Evolutionary conservation across 2,888 invertebrate genomes (phyloP).

Genomic region (Mystacides longicornis): DNA sequence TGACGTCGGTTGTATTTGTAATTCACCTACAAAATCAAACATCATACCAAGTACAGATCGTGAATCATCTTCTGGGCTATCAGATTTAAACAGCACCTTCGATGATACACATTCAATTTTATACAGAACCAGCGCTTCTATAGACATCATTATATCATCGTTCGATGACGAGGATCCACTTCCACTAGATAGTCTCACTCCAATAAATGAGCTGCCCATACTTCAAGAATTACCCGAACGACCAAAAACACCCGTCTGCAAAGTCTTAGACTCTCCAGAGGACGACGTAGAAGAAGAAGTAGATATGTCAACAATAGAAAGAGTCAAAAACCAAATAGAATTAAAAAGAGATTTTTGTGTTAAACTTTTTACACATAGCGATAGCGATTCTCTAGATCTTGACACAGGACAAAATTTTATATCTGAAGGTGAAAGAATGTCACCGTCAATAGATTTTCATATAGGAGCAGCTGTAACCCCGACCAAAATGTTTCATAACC

Average conservation of each 20-base stretch:
- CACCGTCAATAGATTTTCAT: conserved; percentile 36
- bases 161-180: conserved; percentile 20
- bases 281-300: conserved; percentile 28
- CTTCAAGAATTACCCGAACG: conserved; percentile 26
- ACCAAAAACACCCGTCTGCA: conserved; percentile 42
- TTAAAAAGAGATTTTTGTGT: neutral
- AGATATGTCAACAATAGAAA: neutral
- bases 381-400: neutral
- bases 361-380: neutral
- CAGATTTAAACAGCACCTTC: neutral
- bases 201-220: conserved; percentile 7
- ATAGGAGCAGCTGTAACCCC: conserved; percentile 48
- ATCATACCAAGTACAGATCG: neutral
- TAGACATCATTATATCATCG: conserved; percentile 24
- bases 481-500: conserved; percentile 37
- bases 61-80: neutral
- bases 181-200: conserved; percentile 4
- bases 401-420: neutral
- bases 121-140: conserved; percentile 10
- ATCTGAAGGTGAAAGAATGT: conserved; percentile 8
- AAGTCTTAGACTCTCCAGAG: conserved; percentile 40
- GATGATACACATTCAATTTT: neutral
- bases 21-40: neutral
- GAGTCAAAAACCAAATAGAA: neutral
- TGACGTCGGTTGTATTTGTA: neutral